phyloP scores from a whole-genome alignment of 2,797 vertebrate genomes.

The Lutjanus argentimaculatus region DNA sequence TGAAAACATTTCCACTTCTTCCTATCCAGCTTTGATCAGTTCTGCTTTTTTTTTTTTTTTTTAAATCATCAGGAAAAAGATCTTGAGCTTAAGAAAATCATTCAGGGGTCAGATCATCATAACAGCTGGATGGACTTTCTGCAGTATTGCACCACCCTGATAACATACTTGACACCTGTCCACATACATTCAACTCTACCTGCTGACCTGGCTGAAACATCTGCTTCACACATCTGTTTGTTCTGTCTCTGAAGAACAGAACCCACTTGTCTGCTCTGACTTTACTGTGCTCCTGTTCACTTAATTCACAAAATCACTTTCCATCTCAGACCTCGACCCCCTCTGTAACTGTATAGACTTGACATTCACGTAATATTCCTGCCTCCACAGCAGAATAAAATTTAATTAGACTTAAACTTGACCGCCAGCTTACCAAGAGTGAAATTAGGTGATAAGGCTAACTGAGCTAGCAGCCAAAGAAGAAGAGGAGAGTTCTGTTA shows the following conservation, averaged over 20 bases:
- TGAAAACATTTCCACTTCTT: slow-evolving; percentile 9
- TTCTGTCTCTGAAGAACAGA: slow-evolving; percentile 22
- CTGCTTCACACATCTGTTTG: slow-evolving; percentile 1
- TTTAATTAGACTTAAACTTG: slow-evolving; percentile 21
- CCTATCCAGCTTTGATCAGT: slow-evolving; percentile 30
- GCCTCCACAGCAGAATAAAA: slow-evolving; percentile 30
- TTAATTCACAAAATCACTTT: slow-evolving; percentile 26
- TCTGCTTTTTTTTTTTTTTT: slow-evolving; percentile 29
- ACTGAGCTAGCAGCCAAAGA: slow-evolving; percentile 35
- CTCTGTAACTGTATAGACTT: slow-evolving; percentile 20
- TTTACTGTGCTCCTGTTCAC: slow-evolving; percentile 30
- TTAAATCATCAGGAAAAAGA: background rate
- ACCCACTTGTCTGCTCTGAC: slow-evolving; percentile 34
- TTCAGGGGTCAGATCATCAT: slow-evolving; percentile 33
- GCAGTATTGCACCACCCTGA: slow-evolving; percentile 14
- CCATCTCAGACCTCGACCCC: slow-evolving; percentile 37
- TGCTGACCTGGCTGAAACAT: slow-evolving; percentile 25
- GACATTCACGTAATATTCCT: slow-evolving; percentile 52
- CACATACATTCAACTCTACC: slow-evolving; percentile 59
- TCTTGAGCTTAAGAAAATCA: slow-evolving; percentile 12
- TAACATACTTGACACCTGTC: slow-evolving; percentile 44
- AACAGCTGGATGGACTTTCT: slow-evolving; percentile 29
- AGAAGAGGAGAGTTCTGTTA: slow-evolving; percentile 74
- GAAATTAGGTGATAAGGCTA: slow-evolving; percentile 57
- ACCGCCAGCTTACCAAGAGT: slow-evolving; percentile 20